Percentiles rank a stretch among this genome's conserved stretches.
phyloP scores from a whole-genome alignment of 2,888 invertebrate species.

The Micoletzkya japonica region DNA sequence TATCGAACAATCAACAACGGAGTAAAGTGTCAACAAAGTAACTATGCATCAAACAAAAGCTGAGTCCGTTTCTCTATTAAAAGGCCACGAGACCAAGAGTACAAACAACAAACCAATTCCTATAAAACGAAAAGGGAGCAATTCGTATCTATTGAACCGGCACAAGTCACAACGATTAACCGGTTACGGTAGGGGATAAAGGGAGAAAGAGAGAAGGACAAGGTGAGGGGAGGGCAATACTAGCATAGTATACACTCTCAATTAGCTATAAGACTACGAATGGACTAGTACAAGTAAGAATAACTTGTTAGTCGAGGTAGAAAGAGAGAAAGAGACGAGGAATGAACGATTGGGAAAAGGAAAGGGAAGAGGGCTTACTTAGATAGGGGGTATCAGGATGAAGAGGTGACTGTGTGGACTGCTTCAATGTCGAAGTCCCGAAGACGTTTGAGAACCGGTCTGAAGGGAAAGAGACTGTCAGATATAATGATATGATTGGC shows the following conservation, averaged over 20 bases:
- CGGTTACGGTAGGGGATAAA: not conserved
- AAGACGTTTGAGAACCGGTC: slow-evolving; percentile 83
- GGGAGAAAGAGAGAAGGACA: not conserved
- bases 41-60: too few relatives aligned
- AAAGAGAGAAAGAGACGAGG: not conserved
- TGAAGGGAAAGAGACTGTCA: not conserved
- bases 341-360: not conserved
- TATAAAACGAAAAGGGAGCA: too few relatives aligned
- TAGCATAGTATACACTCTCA: too few relatives aligned
- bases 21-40: not conserved
- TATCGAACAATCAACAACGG: not conserved
- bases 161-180: too few relatives aligned
- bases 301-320: not conserved
- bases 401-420: slow-evolving; percentile 46
- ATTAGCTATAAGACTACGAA: too few relatives aligned
- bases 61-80: too few relatives aligned
- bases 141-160: too few relatives aligned
- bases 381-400: not conserved
- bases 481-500: not conserved
- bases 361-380: not conserved
- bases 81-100: too few relatives aligned
- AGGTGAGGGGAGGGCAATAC: not conserved
- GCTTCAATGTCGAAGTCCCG: slow-evolving; percentile 66
- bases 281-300: too few relatives aligned
- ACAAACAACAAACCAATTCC: too few relatives aligned